Evolutionary conservation across 2,113 vertebrate species (phyloP).

Genomic region (Myrmecobius fasciatus): DNA sequence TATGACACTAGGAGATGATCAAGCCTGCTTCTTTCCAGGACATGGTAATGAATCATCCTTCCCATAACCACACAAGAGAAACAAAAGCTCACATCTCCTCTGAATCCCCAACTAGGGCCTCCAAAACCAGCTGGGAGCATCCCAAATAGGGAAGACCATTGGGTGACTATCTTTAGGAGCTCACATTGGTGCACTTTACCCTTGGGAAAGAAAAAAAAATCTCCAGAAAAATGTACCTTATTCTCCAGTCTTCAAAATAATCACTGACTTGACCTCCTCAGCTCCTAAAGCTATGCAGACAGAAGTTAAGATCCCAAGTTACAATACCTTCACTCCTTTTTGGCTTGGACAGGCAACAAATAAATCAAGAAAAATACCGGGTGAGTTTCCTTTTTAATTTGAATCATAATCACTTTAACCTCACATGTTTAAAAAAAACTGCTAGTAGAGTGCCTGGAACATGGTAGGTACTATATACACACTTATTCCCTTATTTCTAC

Average conservation of each 20-base stretch:
- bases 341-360: neutral
- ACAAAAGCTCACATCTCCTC: neutral
- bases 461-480: neutral
- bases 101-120: neutral
- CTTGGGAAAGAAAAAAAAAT: neutral
- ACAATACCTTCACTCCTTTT: neutral
- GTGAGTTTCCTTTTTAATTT: neutral
- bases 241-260: neutral
- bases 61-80: neutral
- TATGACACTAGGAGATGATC: neutral
- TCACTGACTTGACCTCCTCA: neutral
- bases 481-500: neutral
- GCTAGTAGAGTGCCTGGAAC: neutral
- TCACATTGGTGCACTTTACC: neutral
- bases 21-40: neutral
- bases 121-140: neutral
- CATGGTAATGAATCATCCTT: neutral
- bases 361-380: neutral
- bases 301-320: neutral
- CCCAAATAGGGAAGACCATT: neutral
- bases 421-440: neutral
- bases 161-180: neutral
- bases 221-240: neutral
- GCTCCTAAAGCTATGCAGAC: neutral
- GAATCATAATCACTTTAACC: neutral